These are phyloP conservation scores for Callimorpha dominula DNA, from an alignment of 2,888 invertebrate species.

Conservation along the genomic window DNA sequence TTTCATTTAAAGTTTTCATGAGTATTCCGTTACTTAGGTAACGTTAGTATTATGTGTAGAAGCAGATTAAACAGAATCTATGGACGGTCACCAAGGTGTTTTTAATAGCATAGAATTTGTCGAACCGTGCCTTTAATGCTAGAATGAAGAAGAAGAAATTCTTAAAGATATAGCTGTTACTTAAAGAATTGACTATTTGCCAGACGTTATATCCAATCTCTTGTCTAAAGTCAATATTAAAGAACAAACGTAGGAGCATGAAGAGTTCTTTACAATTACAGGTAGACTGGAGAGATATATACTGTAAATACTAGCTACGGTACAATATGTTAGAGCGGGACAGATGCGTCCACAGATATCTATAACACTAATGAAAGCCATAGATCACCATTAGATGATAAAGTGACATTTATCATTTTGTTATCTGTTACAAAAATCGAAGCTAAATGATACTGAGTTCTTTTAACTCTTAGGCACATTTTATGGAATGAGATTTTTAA, in stretches of 20 bases:
- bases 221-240: constrained; percentile 35
- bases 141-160: constrained; percentile 36
- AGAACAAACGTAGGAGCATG: constrained; percentile 23
- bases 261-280: constrained; percentile 43
- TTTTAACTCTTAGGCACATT: constrained; percentile 80
- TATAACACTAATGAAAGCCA: constrained; percentile 46
- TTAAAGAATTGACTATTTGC: constrained; percentile 63
- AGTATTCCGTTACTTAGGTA: constrained; percentile 33
- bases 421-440: constrained; percentile 57
- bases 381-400: constrained; percentile 48
- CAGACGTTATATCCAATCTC: constrained; percentile 40
- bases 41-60: constrained; percentile 46
- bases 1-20: constrained; percentile 41
- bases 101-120: constrained; percentile 38
- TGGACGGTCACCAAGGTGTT: constrained; percentile 75
- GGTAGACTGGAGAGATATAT: constrained; percentile 60
- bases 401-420: constrained; percentile 29
- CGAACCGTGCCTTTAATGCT: constrained; percentile 56
- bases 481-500: constrained; percentile 71
- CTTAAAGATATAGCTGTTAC: constrained; percentile 43
- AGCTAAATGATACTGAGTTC: constrained; percentile 73
- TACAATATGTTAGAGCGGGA: constrained; percentile 72
- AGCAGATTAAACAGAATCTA: constrained; percentile 57
- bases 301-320: constrained; percentile 70
- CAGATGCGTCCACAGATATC: constrained; percentile 59